Conservation (phyloP, 2,888 invertebrate genomes). For the Rosalia funebris region DNA sequence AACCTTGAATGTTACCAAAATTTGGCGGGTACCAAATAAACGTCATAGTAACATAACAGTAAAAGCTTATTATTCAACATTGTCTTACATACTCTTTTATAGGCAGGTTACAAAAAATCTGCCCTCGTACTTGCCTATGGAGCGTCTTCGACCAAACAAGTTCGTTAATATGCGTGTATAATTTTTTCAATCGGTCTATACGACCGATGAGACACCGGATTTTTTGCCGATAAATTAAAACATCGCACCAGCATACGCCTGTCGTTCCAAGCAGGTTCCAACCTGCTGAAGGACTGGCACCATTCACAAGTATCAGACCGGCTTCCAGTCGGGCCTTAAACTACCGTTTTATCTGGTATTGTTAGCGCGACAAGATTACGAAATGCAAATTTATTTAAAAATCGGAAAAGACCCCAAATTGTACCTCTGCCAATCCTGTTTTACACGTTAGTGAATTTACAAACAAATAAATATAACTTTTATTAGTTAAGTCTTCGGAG, state of each 20-base stretch:
- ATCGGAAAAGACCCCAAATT: slow-evolving; percentile 21
- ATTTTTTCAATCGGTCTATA: background rate
- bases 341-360: slow-evolving; percentile 12
- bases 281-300: background rate
- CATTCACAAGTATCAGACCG: slow-evolving; percentile 3
- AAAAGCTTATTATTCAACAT: too few species aligned
- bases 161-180: background rate
- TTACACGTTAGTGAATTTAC: slow-evolving; percentile 20
- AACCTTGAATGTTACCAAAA: too few species aligned
- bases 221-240: slow-evolving; percentile 6
- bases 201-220: too few species aligned
- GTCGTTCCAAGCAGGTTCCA: slow-evolving; percentile 1
- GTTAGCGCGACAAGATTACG: background rate
- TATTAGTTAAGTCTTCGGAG: slow-evolving; percentile 18
- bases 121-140: too few species aligned
- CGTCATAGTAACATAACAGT: too few species aligned
- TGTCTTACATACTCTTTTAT: too few species aligned
- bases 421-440: slow-evolving; percentile 26
- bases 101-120: too few species aligned
- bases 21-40: too few species aligned
- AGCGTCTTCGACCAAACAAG: too few species aligned
- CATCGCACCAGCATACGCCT: background rate
- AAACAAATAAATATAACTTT: slow-evolving; percentile 25
- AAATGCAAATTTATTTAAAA: slow-evolving; percentile 28
- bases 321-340: background rate